Evolutionary conservation across 2,113 vertebrate species (phyloP), one percentile per base, ranked within the genome.

Genomic region (Oncorhynchus gorbuscha): DNA sequence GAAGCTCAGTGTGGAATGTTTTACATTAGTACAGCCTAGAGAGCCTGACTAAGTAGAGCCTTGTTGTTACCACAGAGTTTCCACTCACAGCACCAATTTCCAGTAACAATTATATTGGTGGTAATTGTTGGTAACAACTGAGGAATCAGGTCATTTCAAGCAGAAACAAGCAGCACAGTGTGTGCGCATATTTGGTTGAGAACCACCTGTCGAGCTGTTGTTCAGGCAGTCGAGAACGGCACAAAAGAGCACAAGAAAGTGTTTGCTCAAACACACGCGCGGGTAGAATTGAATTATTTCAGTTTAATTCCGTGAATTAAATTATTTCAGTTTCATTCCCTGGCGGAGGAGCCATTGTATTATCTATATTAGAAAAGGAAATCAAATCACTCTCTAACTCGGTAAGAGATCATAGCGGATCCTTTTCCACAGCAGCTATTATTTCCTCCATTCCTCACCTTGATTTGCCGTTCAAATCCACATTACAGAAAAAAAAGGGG

Each of bases 321-420:
- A 12, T 70, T 0, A 49, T 48, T 61, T 61, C 39, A 71, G 73
- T 62, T 58, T 51, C 67, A 71, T 69, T 76, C 76, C 77, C 71
- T 74, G 62, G 71, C 58, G 67, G 48, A 65, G 35, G 24, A 76
- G 62, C 74, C 48, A 74, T 78, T 69, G 76, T 71, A 70, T 71
- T 84, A 81, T 71, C 67, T 59, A 70, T 76, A 69, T 78, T 80
- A 83, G 66, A 77, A 74, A 72, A 78, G 69, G 58, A 71, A 76
- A 78, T 69, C 48, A 67, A 76, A 84, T 84, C 76, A 81, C 70
- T 39, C n/a, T 2, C 26, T 71, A 77, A 55, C 59, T 48, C 61
- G 4, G 55, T 51, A 74, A 22, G 58, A 72, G 24, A 61, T 18
- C 22, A 51, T 55, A 51, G 65, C 62, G 58, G 62, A 28, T 18